Conservation (phyloP, 2,113 vertebrate species). For the Hemichromis elongatus region DNA sequence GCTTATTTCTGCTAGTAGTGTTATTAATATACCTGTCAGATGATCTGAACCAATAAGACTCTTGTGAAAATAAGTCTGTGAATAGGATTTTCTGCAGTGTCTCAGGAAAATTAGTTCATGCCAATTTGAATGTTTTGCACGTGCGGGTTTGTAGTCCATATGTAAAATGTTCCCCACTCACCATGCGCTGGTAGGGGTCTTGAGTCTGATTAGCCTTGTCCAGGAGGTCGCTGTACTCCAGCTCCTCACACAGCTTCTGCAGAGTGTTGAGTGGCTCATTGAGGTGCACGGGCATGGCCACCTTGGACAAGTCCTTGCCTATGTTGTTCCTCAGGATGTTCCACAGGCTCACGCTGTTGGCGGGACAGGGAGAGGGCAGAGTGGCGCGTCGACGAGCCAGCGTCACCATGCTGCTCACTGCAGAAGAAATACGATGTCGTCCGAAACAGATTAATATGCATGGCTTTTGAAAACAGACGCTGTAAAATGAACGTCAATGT, state of each 20-base stretch:
- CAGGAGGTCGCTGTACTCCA: constrained; percentile 93
- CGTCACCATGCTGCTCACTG: constrained; percentile 30
- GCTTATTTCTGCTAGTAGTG: not conserved
- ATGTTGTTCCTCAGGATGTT: constrained; percentile 97
- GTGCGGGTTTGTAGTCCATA: not conserved
- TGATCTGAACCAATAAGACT: not conserved
- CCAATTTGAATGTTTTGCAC: not conserved
- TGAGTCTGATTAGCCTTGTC: constrained; percentile 79
- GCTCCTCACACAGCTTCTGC: constrained; percentile 93
- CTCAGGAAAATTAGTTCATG: not conserved
- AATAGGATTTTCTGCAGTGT: not conserved
- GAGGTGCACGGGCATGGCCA: constrained; percentile 93
- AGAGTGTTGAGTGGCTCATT: constrained; percentile 94
- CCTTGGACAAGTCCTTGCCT: constrained; percentile 95
- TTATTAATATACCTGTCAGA: not conserved
- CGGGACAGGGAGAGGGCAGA: constrained; percentile 82
- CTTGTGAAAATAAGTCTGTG: not conserved
- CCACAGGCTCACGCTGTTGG: constrained; percentile 89
- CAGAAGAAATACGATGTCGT: not conserved
- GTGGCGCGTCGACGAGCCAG: constrained; percentile 69
- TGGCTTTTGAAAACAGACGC: not conserved
- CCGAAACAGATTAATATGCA: not conserved
- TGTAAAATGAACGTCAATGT: not conserved
- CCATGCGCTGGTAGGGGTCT: constrained; percentile 87
- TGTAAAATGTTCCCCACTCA: constrained; percentile 33